Conservation (phyloP, 2,797 vertebrate genomes). For the Australoheros facetus region DNA sequence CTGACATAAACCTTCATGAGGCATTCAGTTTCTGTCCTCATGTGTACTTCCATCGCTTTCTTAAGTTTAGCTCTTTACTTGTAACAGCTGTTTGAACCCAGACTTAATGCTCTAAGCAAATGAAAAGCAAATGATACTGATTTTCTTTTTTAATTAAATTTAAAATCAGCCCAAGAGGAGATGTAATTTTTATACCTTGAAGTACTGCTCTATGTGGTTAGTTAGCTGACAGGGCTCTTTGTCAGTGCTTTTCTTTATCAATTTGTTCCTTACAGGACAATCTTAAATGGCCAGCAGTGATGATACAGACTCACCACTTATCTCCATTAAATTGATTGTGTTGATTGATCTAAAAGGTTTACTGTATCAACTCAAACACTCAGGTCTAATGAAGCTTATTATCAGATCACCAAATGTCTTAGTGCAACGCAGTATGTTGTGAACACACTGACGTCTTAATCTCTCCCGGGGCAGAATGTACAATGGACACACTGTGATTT, state of each 20-base stretch:
- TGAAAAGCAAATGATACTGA: conserved; percentile 15
- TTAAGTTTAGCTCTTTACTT: neutral
- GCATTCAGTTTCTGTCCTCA: neutral
- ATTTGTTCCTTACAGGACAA: conserved; percentile 41
- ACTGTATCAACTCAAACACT: conserved; percentile 77
- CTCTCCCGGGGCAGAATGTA: conserved; percentile 73
- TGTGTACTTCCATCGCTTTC: conserved; percentile 9
- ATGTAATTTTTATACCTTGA: neutral
- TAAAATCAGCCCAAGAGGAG: conserved; percentile 1
- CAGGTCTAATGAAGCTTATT: conserved; percentile 77
- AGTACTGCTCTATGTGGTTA: conserved; percentile 17
- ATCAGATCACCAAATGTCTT: conserved; percentile 82
- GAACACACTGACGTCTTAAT: conserved; percentile 81
- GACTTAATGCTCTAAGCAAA: conserved; percentile 22
- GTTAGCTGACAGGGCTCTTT: conserved; percentile 12
- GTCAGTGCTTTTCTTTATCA: neutral
- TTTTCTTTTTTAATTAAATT: conserved; percentile 13
- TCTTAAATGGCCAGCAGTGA: conserved; percentile 51
- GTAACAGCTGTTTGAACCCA: conserved; percentile 14
- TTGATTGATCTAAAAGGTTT: conserved; percentile 67
- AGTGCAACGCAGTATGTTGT: conserved; percentile 67
- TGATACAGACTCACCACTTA: conserved; percentile 46
- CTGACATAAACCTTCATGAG: neutral
- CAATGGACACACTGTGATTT: conserved; percentile 77
- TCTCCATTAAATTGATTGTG: conserved; percentile 46